A percentile compares a stretch with the other conserved stretches of the same genome.
phyloP scores from a whole-genome alignment of 2,888 invertebrate species.

The Eristalis pertinax region DNA sequence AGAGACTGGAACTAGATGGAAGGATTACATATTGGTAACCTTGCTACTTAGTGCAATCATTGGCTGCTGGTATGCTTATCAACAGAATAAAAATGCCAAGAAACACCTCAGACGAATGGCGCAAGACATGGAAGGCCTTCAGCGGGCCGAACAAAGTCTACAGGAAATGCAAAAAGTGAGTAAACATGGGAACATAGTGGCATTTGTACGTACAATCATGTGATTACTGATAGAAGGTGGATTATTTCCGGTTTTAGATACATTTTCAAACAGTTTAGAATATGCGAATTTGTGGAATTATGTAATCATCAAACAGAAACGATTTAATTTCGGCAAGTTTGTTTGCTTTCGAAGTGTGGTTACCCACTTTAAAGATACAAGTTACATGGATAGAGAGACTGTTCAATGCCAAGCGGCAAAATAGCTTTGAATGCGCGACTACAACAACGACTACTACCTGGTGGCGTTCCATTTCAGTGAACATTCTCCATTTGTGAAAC shows the following conservation, averaged over 20 bases:
- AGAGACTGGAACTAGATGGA: conserved; percentile 91
- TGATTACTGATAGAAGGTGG: conserved; percentile 38
- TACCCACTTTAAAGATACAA: neutral
- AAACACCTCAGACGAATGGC: conserved; percentile 95
- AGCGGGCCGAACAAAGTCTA: conserved; percentile 93
- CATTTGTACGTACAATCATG: conserved; percentile 24
- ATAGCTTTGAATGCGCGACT: conserved; percentile 14
- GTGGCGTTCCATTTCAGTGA: conserved; percentile 54
- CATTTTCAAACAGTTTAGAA: conserved; percentile 14
- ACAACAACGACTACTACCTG: conserved; percentile 5
- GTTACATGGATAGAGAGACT: neutral
- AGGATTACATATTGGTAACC: conserved; percentile 93
- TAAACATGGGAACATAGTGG: conserved; percentile 13
- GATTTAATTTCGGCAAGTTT: neutral
- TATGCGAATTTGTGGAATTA: neutral
- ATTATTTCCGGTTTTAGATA: conserved; percentile 49
- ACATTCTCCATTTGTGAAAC: neutral
- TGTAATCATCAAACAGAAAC: neutral
- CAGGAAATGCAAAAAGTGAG: conserved; percentile 89
- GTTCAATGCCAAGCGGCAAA: conserved; percentile 21
- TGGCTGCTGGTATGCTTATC: conserved; percentile 95
- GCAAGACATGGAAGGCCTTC: conserved; percentile 95
- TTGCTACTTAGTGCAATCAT: conserved; percentile 91
- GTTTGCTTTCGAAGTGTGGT: conserved; percentile 8
- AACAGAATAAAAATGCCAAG: conserved; percentile 94